phyloP scores from a whole-genome alignment of 2,888 invertebrate genomes.

The Drosophila kanekoi region DNA sequence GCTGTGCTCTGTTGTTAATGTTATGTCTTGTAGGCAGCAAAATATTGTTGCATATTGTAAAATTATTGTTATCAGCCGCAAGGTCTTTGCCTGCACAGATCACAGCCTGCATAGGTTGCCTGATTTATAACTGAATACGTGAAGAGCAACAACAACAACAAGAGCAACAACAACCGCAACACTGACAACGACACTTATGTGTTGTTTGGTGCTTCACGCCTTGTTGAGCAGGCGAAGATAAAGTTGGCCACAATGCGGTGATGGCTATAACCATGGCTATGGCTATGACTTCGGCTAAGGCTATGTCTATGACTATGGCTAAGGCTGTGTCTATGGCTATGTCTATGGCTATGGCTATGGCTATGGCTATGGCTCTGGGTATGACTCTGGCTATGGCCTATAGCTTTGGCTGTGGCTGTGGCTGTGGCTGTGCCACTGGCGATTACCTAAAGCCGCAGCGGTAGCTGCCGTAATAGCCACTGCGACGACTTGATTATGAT shows the following conservation, averaged over 20 bases:
- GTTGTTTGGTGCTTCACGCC: slow-evolving; percentile 74
- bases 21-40: not conserved
- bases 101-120: slow-evolving; percentile 25
- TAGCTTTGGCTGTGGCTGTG: slow-evolving; percentile 31
- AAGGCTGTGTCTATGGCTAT: slow-evolving; percentile 20
- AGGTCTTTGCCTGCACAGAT: slow-evolving; percentile 30
- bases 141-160: slow-evolving; percentile 17
- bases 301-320: slow-evolving; percentile 12
- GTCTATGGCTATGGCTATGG: slow-evolving; percentile 16
- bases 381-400: slow-evolving; percentile 7
- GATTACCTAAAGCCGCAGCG: slow-evolving; percentile 58
- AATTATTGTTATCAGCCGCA: slow-evolving; percentile 17
- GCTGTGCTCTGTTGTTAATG: no score
- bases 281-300: no score
- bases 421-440: slow-evolving; percentile 38
- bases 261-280: slow-evolving; percentile 11
- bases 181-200: slow-evolving; percentile 45
- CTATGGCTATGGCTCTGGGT: slow-evolving; percentile 20
- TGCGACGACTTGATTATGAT: slow-evolving; percentile 53
- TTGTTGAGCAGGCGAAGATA: slow-evolving; percentile 69
- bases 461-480: slow-evolving; percentile 67
- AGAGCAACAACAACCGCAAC: slow-evolving; percentile 28
- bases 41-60: slow-evolving; percentile 18
- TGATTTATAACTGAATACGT: slow-evolving; percentile 39
- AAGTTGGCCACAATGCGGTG: slow-evolving; percentile 46